These are phyloP conservation scores for Acleris laterana DNA, from an alignment of 2,888 invertebrate genomes.

Conservation along the genomic window DNA sequence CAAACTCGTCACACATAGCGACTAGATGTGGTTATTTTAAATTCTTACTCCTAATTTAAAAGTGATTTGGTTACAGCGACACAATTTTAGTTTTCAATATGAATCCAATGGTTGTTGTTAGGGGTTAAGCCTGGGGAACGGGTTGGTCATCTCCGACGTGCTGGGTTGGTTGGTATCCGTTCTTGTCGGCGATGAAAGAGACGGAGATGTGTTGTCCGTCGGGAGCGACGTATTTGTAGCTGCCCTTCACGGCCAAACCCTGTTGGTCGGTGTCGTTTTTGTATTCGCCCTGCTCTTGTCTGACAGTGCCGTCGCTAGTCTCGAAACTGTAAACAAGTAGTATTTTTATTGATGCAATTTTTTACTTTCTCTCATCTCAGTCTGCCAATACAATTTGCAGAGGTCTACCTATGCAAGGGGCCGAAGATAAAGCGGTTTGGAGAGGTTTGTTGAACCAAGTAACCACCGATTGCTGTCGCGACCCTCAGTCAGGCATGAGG, in stretches of 20 bases:
- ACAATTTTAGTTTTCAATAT: conserved; percentile 2
- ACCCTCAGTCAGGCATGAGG: too few relatives aligned
- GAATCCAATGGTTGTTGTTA: neutral
- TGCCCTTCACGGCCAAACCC: conserved; percentile 85
- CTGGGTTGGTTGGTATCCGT: conserved; percentile 84
- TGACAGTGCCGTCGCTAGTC: conserved; percentile 87
- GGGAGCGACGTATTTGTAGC: conserved; percentile 86
- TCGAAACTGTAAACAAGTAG: conserved; percentile 76
- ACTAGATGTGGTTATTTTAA: conserved; percentile 5
- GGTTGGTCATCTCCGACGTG: conserved; percentile 53
- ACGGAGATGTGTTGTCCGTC: conserved; percentile 87
- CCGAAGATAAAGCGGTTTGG: too few relatives aligned
- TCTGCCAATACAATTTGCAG: too few relatives aligned
- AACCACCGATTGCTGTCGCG: too few relatives aligned
- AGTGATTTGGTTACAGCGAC: conserved; percentile 44
- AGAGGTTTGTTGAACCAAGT: too few relatives aligned
- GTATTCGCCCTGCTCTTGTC: conserved; percentile 86
- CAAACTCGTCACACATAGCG: conserved; percentile 21
- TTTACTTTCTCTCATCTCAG: too few relatives aligned
- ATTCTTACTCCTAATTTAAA: conserved; percentile 23
- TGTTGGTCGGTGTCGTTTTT: conserved; percentile 87
- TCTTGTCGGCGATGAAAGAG: conserved; percentile 85
- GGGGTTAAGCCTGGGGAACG: conserved; percentile 39
- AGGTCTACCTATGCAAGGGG: too few relatives aligned
- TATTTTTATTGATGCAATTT: too few relatives aligned